Conservation (phyloP, 2,113 vertebrate genomes). For the Halcyon malimbica region DNA sequence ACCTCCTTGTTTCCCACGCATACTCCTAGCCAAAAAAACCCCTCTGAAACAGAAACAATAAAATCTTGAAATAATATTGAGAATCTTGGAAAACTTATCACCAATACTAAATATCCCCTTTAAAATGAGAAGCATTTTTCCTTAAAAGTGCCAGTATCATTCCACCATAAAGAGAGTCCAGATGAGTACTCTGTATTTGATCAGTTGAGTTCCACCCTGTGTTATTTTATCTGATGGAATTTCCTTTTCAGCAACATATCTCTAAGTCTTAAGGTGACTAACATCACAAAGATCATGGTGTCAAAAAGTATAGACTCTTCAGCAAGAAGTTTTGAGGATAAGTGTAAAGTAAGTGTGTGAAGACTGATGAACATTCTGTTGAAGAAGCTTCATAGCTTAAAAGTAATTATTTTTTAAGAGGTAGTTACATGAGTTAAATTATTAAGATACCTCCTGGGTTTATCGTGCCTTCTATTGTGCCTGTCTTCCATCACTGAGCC, state of each 20-base stretch:
- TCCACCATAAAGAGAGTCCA: neutral
- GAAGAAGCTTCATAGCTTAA: neutral
- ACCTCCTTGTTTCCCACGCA: neutral
- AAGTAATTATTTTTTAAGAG: constrained; percentile 1
- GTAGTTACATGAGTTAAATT: neutral
- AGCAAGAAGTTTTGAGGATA: neutral
- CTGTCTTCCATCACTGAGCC: neutral
- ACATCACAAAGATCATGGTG: neutral
- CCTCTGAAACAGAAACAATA: neutral
- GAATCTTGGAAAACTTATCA: neutral
- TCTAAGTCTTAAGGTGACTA: neutral
- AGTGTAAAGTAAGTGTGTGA: neutral
- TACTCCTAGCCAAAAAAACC: neutral
- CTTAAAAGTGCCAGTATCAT: neutral
- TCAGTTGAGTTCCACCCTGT: neutral
- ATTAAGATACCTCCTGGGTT: neutral
- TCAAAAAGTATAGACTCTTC: neutral
- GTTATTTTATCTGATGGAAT: neutral
- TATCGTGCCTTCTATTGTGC: neutral
- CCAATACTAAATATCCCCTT: neutral
- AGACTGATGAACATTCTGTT: neutral
- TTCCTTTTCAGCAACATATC: neutral
- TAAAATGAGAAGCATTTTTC: neutral
- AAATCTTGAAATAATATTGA: neutral
- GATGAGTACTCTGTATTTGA: neutral